A percentile compares a stretch with the other conserved stretches of the same genome.
Evolutionary conservation across 2,888 invertebrate species (phyloP).

Genomic region (Operophtera brumata): DNA sequence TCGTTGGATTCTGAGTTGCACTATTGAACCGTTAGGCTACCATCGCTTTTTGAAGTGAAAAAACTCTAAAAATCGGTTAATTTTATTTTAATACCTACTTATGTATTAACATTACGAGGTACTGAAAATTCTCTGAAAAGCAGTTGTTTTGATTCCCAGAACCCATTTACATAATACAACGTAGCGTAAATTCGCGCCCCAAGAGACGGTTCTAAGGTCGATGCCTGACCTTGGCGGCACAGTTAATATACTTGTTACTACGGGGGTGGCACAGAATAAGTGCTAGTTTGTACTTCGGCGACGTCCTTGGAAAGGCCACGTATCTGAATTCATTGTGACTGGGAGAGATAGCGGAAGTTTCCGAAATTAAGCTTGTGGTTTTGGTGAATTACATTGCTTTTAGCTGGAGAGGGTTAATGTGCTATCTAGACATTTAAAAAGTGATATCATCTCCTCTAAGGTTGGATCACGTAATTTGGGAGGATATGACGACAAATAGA

Average conservation of each 20-base stretch:
- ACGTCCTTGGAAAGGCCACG: constrained; percentile 22
- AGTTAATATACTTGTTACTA: background rate
- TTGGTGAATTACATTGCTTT: background rate
- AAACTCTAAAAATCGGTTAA: no score
- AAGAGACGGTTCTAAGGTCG: constrained; percentile 27
- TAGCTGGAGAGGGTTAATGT: background rate
- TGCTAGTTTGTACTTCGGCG: background rate
- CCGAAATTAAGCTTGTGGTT: background rate
- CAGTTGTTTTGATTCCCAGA: constrained; percentile 6
- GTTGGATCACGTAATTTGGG: no score
- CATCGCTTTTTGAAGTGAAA: no score
- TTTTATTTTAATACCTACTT: no score
- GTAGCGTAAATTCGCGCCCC: constrained; percentile 16
- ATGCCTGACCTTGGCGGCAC: constrained; percentile 28
- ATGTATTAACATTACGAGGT: no score
- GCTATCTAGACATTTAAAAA: no score
- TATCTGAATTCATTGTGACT: background rate
- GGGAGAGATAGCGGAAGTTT: constrained; percentile 9
- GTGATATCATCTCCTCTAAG: no score
- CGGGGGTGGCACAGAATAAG: constrained; percentile 2
- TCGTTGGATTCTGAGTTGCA: no score
- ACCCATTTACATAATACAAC: constrained; percentile 14
- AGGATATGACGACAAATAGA: no score
- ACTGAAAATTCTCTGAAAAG: background rate
- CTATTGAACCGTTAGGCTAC: no score